These are phyloP conservation scores for Spheniscus humboldti DNA, from an alignment of 2,797 vertebrate genomes.

Conservation along the genomic window DNA sequence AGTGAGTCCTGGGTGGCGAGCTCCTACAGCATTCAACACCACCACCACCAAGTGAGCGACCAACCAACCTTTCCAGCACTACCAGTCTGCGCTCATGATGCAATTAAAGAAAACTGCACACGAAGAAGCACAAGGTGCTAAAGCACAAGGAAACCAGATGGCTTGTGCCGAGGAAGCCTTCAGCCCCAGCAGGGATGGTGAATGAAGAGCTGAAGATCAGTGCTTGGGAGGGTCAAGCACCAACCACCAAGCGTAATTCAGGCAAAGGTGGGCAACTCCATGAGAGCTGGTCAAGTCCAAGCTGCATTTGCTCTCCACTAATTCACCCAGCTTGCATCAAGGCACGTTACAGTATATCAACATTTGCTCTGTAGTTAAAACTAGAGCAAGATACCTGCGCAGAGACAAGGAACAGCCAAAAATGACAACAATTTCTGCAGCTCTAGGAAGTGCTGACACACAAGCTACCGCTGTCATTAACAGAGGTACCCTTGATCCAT, in stretches of 20 bases:
- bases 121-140: neutral
- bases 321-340: neutral
- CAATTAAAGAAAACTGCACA: neutral
- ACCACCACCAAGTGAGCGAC: neutral
- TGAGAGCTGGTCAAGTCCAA: neutral
- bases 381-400: neutral
- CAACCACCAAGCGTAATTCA: neutral
- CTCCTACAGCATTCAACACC: neutral
- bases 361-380: neutral
- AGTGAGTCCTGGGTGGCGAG: neutral
- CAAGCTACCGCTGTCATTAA: neutral
- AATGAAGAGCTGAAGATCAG: rapidly evolving
- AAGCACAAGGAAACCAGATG: neutral
- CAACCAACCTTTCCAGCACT: neutral
- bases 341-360: neutral
- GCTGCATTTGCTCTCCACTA: rapidly evolving
- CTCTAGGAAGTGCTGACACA: neutral
- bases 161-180: neutral
- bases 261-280: neutral
- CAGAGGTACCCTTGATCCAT: neutral
- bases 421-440: neutral
- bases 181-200: neutral
- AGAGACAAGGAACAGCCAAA: neutral
- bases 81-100: rapidly evolving
- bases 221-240: neutral